Evolutionary conservation across 2,888 invertebrate genomes (phyloP).

Genomic region (Xestoiulus laeticollis): DNA sequence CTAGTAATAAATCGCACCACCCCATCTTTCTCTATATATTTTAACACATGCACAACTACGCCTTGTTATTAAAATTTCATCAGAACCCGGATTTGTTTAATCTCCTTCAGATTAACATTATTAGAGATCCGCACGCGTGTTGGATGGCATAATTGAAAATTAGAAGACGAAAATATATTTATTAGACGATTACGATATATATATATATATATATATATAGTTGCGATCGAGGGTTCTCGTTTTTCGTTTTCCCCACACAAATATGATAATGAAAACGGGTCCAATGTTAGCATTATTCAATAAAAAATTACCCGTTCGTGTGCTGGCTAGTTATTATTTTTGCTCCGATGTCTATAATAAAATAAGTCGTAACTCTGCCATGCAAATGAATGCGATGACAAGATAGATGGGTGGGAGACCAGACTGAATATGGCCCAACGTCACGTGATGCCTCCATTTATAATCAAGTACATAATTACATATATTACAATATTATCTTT

Average conservation of each 20-base stretch:
- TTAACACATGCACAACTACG: background rate
- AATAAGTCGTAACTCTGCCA: slow-evolving; percentile 18
- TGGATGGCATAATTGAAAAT: background rate
- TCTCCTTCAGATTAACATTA: background rate
- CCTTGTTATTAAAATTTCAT: background rate
- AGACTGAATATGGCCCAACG: background rate
- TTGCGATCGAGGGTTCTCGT: background rate
- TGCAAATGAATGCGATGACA: background rate
- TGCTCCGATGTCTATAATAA: background rate
- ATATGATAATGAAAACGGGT: background rate
- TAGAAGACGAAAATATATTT: slow-evolving; percentile 10
- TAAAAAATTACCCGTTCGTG: slow-evolving; percentile 14
- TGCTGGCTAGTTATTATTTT: slow-evolving; percentile 25
- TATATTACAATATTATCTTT: background rate
- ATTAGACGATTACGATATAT: background rate
- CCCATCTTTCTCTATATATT: background rate
- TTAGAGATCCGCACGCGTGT: background rate
- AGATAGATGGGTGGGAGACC: slow-evolving; percentile 19
- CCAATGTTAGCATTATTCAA: slow-evolving; percentile 27
- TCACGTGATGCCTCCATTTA: slow-evolving; percentile 5
- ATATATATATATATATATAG: background rate
- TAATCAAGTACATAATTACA: background rate
- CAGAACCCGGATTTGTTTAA: slow-evolving; percentile 15
- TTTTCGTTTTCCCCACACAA: background rate
- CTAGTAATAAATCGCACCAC: background rate